Evolutionary conservation across 2,888 invertebrate genomes (phyloP), one percentile per base, ranked within the genome.

Genomic region (Merodon equestris): DNA sequence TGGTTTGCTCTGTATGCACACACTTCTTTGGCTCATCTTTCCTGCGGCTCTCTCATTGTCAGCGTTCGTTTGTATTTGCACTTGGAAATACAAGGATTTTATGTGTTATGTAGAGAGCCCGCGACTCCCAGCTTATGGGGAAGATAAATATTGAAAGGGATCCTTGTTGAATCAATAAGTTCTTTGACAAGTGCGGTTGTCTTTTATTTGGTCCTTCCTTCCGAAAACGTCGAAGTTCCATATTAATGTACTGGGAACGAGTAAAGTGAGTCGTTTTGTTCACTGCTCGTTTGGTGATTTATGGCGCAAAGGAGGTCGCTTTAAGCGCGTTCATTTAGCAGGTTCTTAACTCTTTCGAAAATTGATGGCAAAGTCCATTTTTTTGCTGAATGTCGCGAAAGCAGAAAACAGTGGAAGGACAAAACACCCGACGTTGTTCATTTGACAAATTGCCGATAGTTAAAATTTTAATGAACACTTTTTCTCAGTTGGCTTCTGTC

Each of bases 391-490:
- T 27, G 27, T 2, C 27, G 27, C 7, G 7, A 27, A 27, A 27
- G 7, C 27, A 27, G 27, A 4, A n/a, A 27, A 27, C 27, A 27
- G 27, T 4, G 7, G 27, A 27, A 7, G 27, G 7, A 27, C 27
- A 7, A 7, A 27, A 27, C 27, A 27, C 27, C 27, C 27, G 27
- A 7, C 27, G 27, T 27, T 27, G 27, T 27, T 47, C 61, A 17
- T 45, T 51, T 77, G 76, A 72, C 60, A 67, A 72, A 77, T 77
- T 63, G 61, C 72, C 57, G 57, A 67, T 77, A 61, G 66, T 77
- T 73, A 68, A 67, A 67, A 63, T 57, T 77, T 72, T 77, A 77
- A 77, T 77, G 77, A 76, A 77, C 53, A 56, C 61, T 67, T 67
- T 77, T 77, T 57, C 50, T 56, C 57, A 64, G 66, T 66, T 57